These are phyloP conservation scores for Tiphia femorata DNA, from an alignment of 2,888 invertebrate species.

Conservation along the genomic window DNA sequence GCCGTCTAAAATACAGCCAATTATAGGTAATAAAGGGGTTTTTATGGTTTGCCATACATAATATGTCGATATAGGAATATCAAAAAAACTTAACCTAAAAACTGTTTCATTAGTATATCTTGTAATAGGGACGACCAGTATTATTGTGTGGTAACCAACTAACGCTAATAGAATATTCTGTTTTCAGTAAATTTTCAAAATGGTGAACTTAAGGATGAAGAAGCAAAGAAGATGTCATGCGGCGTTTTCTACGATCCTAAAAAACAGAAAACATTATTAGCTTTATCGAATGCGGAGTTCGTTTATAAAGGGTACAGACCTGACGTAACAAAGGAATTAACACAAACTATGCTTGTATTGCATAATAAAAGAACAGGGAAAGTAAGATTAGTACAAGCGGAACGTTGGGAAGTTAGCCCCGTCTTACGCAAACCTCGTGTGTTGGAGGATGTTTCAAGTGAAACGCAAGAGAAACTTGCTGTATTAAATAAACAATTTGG, in stretches of 20 bases:
- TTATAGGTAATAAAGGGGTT: conserved; percentile 50
- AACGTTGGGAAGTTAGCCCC: conserved; percentile 60
- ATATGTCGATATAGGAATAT: neutral
- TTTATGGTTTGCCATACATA: neutral
- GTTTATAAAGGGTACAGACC: conserved; percentile 63
- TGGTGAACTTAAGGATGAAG: conserved; percentile 59
- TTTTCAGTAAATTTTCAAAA: conserved; percentile 61
- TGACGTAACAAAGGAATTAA: conserved; percentile 47
- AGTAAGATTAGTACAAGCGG: conserved; percentile 59
- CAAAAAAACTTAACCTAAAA: neutral
- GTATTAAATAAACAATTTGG: conserved; percentile 76
- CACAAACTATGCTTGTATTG: conserved; percentile 60
- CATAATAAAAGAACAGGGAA: conserved; percentile 62
- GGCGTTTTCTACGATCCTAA: conserved; percentile 55
- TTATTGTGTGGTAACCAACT: too few species aligned
- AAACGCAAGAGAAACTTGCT: conserved; percentile 52
- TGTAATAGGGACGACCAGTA: too few species aligned
- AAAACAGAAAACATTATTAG: conserved; percentile 49
- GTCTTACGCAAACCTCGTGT: conserved; percentile 47
- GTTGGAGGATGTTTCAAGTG: neutral
- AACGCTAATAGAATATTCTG: too few species aligned
- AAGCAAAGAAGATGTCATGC: conserved; percentile 54
- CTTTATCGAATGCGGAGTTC: conserved; percentile 57
- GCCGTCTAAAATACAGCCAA: conserved; percentile 57
- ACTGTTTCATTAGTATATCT: too few species aligned